Evolutionary conservation across 1,140 invertebrate genomes (phyloP).

Genomic region (Paramacrobiotus metropolitanus): DNA sequence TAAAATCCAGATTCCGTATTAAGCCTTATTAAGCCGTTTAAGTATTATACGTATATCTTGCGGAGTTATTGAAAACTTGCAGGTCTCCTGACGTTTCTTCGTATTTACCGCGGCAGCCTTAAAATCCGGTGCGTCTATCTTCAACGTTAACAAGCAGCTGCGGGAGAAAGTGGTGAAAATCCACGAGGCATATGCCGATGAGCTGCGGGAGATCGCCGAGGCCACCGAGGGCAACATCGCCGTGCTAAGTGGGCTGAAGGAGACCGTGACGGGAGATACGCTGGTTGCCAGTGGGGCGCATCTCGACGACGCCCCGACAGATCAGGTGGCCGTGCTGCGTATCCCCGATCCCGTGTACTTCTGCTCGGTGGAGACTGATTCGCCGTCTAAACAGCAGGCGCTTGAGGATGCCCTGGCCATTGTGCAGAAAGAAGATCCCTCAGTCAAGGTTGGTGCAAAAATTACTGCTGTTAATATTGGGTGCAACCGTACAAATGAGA

Average conservation of each 20-base stretch:
- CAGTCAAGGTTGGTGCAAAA: no score
- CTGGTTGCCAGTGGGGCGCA: constrained; percentile 36
- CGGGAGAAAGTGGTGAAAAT: constrained; percentile 36
- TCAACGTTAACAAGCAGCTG: constrained; percentile 40
- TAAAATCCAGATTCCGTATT: no score
- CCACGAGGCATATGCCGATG: constrained; percentile 58
- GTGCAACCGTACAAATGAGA: no score
- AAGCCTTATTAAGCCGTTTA: no score
- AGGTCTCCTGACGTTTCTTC: constrained; percentile 59
- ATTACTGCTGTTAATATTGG: no score
- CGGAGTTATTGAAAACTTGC: no score
- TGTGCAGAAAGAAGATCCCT: constrained; percentile 77
- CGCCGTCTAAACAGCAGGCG: constrained; percentile 39
- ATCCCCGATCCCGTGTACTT: constrained; percentile 86
- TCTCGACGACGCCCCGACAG: constrained; percentile 12
- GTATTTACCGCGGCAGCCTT: constrained; percentile 60
- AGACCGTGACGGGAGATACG: constrained; percentile 60
- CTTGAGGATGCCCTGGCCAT: constrained; percentile 62
- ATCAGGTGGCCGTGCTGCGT: constrained; percentile 33
- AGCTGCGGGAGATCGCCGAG: constrained; percentile 43
- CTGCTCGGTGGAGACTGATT: constrained; percentile 81
- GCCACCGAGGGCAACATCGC: constrained; percentile 60
- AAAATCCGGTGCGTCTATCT: constrained; percentile 41
- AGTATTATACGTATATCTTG: no score
- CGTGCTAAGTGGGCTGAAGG: constrained; percentile 59